Base-by-base conservation (phyloP, 2,797 vertebrate genomes). In the Momotus momota region DNA sequence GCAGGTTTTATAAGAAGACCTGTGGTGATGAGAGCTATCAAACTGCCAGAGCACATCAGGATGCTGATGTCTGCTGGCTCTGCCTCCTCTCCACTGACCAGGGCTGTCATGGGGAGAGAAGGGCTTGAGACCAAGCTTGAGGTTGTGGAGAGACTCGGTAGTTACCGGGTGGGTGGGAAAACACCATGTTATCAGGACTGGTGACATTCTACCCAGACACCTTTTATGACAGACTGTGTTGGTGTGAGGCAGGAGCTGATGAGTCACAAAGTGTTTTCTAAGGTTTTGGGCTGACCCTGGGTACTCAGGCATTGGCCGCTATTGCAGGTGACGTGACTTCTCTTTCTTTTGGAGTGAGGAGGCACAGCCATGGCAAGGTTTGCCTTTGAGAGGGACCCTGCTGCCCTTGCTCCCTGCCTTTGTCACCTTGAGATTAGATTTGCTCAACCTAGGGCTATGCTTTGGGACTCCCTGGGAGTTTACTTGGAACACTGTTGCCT, bases 241-340 rank as follows among this genome's bases (percentile, higher is more conserved):
- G 2, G 20, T 54, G 46, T 73, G 88, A 89, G 74, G 66, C 71
- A 74, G 86, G 65, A 85, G 64, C 78, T 90, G 79, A 33, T 96
- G 94, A 90, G 75, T 95, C 92, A 96, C 41, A 43, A 73, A 64
- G 51, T 49, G 54, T 78, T 91, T 80, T 92, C 86, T 81, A 54
- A 93, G 88, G 43, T 91, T 88, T 82, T 46, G 46, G 69, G 61
- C 54, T 89, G 81, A 62, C 60, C 20, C 14, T 84, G 45, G 23
- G 12, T 88, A 46, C 67, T 86, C 29, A 25, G 66, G 40, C 1
- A 0, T 75, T 4, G 18, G 64, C 57, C 1, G 6, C 41, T 67
- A 2, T 35, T 5, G 1, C 31, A 49, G 55, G 58, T 81, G 67
- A 60, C 52, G 57, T 81, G 71, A 52, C 57, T 71, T 67, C 40